phyloP scores from a whole-genome alignment of 2,888 invertebrate genomes.

The Orthosia cruda region DNA sequence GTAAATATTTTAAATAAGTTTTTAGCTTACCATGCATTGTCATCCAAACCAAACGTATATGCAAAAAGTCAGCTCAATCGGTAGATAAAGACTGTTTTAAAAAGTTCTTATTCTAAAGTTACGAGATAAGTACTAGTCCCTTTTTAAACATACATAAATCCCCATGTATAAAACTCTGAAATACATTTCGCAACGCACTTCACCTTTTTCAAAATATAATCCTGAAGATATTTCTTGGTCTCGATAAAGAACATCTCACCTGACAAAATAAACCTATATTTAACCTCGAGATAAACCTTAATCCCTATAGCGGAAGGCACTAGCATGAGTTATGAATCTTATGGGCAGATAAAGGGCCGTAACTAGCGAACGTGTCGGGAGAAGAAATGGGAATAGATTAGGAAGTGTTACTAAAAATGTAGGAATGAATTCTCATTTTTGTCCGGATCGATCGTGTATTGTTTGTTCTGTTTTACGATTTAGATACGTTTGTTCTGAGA shows the following conservation, averaged over 20 bases:
- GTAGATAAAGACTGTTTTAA: no score
- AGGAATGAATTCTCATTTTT: constrained; percentile 28
- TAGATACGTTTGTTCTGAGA: background rate
- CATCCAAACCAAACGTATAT: no score
- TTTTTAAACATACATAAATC: constrained; percentile 18
- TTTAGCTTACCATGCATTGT: no score
- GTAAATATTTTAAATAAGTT: no score
- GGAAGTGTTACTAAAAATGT: constrained; percentile 43
- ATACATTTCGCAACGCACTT: constrained; percentile 9
- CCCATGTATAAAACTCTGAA: constrained; percentile 5
- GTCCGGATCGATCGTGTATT: constrained; percentile 12
- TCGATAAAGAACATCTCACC: constrained; percentile 56
- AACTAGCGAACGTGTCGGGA: constrained; percentile 54
- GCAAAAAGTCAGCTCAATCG: no score
- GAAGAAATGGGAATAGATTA: constrained; percentile 64
- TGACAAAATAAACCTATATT: constrained; percentile 63
- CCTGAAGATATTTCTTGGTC: constrained; percentile 34
- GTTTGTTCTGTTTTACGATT: background rate
- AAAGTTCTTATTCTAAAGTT: background rate
- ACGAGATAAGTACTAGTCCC: no score
- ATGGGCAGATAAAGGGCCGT: constrained; percentile 61
- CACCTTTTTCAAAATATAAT: constrained; percentile 41
- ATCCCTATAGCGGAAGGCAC: constrained; percentile 61
- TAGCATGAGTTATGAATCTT: constrained; percentile 68
- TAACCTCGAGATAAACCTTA: constrained; percentile 61